Evolutionary conservation across 2,797 vertebrate genomes (phyloP), one percentile per base, ranked within the genome.

Genomic region (Chelon auratus): DNA sequence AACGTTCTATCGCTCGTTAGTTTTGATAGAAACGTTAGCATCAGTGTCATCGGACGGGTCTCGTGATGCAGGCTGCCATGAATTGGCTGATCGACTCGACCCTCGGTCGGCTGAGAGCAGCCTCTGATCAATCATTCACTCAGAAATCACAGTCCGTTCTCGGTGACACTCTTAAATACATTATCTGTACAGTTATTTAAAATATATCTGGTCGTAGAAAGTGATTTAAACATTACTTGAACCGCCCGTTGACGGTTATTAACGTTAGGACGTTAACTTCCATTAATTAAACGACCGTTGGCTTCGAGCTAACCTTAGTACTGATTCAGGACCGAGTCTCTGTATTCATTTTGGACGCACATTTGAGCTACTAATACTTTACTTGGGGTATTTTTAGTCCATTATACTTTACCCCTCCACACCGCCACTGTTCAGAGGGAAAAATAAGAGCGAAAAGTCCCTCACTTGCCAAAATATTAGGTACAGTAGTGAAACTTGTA

Each of bases 41-140:
- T 69, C 59, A 10, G 57, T 72, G 83, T 79, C 84, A 77, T 77
- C 82, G 62, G 83, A 71, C 71, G 2, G 56, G 86, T 92, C 88
- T 71, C 90, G 91, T 93, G 92, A 91, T 77, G 67, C 78, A 3
- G 36, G 11, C 45, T 59, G 68, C 39, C 37, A 5, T 30, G 55
- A 59, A 51, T 30, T 57, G 20, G 26, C 15, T 14, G 18, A 54
- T n/a, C 9, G 52, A 42, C 2, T 65, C 45, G 67, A 17, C 53
- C 26, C 14, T 51, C 9, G 11, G 24, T 26, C 24, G 24, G 15
- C 45, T 20, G 17, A 12, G 9, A 15, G 40, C 40, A 26, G 24
- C 24, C 13, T 45, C 7, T 48, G 10, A 48, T 48, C n/a, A 20
- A 48, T 48, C 0, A 26, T 26, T 26, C 24, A 48, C n/a, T 9